Percentiles rank a stretch among this genome's conserved stretches.
Conservation (phyloP, 2,113 vertebrate genomes). For the Orthochromis indermauri region DNA sequence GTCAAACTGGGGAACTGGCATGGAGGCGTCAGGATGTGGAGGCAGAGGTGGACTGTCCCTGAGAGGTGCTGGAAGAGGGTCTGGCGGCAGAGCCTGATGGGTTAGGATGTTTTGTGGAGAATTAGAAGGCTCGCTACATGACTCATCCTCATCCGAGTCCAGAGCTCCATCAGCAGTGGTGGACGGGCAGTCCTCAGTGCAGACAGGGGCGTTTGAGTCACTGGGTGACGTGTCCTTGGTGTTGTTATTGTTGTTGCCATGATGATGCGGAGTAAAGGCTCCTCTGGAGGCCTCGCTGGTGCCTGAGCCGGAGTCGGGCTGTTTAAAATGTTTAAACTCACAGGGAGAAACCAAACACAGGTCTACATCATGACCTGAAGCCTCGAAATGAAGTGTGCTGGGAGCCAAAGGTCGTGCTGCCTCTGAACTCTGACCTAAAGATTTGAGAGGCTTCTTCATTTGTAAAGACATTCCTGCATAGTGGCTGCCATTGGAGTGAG, state of each 20-base stretch:
- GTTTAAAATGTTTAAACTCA: slow-evolving; percentile 89
- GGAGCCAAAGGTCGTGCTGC: slow-evolving; percentile 41
- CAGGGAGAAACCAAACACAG: slow-evolving; percentile 93
- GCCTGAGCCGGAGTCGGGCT: slow-evolving; percentile 49
- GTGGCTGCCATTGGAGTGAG: slow-evolving; percentile 54
- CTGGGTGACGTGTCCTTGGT: slow-evolving; percentile 74
- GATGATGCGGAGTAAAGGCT: slow-evolving; percentile 46
- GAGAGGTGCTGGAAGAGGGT: slow-evolving; percentile 77
- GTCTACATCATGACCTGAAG: slow-evolving; percentile 82
- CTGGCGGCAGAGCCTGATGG: slow-evolving; percentile 54
- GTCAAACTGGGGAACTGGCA: slow-evolving; percentile 82
- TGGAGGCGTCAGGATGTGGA: slow-evolving; percentile 80
- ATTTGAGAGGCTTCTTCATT: slow-evolving; percentile 68
- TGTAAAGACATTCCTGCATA: slow-evolving; percentile 72
- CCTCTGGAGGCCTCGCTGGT: slow-evolving; percentile 77
- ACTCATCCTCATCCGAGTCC: slow-evolving; percentile 83
- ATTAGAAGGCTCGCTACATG: slow-evolving; percentile 61
- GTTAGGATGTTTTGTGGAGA: slow-evolving; percentile 45
- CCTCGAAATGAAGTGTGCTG: slow-evolving; percentile 45
- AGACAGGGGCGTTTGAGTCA: slow-evolving; percentile 76
- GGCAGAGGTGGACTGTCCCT: slow-evolving; percentile 81
- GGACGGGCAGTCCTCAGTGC: slow-evolving; percentile 77
- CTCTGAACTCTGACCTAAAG: slow-evolving; percentile 56
- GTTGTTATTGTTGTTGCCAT: slow-evolving; percentile 32
- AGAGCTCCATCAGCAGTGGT: slow-evolving; percentile 74